A percentile compares a stretch with the other conserved stretches of the same genome.
These are phyloP conservation scores for Drosophila parthenogenetica DNA, from an alignment of 2,888 invertebrate species.

Conservation along the genomic window DNA sequence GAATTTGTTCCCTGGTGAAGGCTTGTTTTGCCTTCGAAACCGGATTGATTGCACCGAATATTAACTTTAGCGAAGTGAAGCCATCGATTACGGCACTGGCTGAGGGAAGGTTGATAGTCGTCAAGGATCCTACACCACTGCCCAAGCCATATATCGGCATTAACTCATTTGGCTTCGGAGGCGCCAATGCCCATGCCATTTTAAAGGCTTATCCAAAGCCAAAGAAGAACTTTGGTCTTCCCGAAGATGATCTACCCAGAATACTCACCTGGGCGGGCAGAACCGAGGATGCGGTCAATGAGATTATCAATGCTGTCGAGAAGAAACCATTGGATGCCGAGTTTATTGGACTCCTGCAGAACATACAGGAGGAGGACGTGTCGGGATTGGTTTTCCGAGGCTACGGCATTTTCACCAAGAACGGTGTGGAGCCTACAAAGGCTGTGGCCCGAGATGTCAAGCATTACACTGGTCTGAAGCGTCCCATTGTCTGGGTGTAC, in stretches of 20 bases:
- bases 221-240: constrained; percentile 86
- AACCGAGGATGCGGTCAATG: constrained; percentile 90
- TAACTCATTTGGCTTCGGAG: constrained; percentile 97
- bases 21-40: constrained; percentile 92
- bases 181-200: constrained; percentile 89
- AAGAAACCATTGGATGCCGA: constrained; percentile 88
- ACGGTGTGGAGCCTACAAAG: constrained; percentile 60
- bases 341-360: constrained; percentile 87
- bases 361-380: constrained; percentile 87
- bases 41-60: constrained; percentile 93
- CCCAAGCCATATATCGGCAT: constrained; percentile 91
- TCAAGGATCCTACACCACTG: constrained; percentile 90
- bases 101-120: constrained; percentile 89
- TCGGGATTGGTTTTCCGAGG: constrained; percentile 91
- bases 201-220: constrained; percentile 73
- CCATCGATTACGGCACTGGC: constrained; percentile 87
- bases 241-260: constrained; percentile 89
- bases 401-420: constrained; percentile 86
- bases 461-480: constrained; percentile 87
- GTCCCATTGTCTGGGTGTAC: constrained; percentile 95
- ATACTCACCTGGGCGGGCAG: constrained; percentile 92
- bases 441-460: constrained; percentile 86
- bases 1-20: constrained; percentile 93
- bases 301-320: constrained; percentile 88
- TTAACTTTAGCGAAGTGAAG: constrained; percentile 90